Evolutionary conservation across 2,113 vertebrate genomes (phyloP), one percentile per base, ranked within the genome.

Genomic region (Tetrao urogallus): DNA sequence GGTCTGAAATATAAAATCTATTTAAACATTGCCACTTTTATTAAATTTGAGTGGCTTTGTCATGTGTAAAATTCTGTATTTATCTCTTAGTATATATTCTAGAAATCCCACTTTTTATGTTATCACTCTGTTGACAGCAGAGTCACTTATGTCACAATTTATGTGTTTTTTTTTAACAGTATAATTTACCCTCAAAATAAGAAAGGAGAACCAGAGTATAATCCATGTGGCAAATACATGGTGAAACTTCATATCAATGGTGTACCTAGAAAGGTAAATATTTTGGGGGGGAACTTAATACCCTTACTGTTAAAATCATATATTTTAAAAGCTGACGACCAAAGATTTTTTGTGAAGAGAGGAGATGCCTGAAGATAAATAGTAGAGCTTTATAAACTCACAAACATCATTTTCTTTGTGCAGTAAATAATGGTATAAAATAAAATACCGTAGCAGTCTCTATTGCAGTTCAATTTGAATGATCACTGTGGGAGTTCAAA

Each of bases 161-260:
- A 30, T 70, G 30, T 11, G 3, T 21, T n/a, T 93, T 56, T 91
- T 89, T 70, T 58, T 20, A 42, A 96, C 98, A 99, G 99, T 97
- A 98, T 99, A 84, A 99, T 99, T 98, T 99, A 98, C 93, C 99
- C 99, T 95, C 99, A 99, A 97, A 99, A 99, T 98, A 98, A 99
- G 92, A 99, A 98, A 77, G 99, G 99, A 48, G 98, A 99, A 65
- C 99, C 99, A 6, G 99, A 99, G 93, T 99, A 99, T 94, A 99
- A 99, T 95, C 99, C 99, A 1, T 99, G 99, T 97, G 99, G 99
- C 83, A 99, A 99, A 82, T 99, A 99, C 95, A 99, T 99, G 99
- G 99, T 99, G 69, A 99, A 99, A 88, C 98, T 99, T 70, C 99
- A 99, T 95, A 99, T 99, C 94, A 99, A 99, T 34, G 99, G 99